Evolutionary conservation across 2,113 vertebrate genomes (phyloP), one percentile per base, ranked within the genome.

Genomic region (Porphyrio hochstetteri): DNA sequence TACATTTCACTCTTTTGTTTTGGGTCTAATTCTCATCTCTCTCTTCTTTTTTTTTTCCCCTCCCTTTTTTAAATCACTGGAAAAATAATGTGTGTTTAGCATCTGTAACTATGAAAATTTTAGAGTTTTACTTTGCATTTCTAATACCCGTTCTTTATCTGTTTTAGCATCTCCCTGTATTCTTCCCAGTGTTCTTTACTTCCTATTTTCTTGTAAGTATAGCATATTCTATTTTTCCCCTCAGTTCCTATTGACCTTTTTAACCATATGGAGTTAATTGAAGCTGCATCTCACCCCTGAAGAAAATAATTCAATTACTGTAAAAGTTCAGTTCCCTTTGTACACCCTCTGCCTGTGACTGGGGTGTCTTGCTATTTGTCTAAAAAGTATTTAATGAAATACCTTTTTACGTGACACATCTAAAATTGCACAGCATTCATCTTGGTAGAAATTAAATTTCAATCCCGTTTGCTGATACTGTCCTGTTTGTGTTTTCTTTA

Each of bases 151-250:
- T 95, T 93, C 92, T 96, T 91, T 91, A 94, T 95, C 95, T 92
- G 94, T 91, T 96, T 92, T 95, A 94, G 95, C 96, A 96, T 95
- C 92, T 96, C 92, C 95, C 78, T 95, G 59, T 96, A 87, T 96
- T 95, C 94, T 96, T 96, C 90, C 88, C 91, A 80, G 74, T 91
- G 94, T 96, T 96, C 92, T 96, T 97, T 96, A 84, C 96, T 95
- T 97, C 94, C 93, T 95, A 94, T 95, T 97, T 97, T 97, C 96
- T 96, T 97, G 77, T 92, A 97, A 96, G 92, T 95, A 87, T 75
- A 95, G 78, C 46, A 61, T 72, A 95, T 94, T 94, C 76, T 96
- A 59, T 78, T 76, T 67, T 90, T 52, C 83, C 88, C 48, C 90
- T 88, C 81, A 79, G 92, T 93, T 91, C 84, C 64, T 92, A 57